These are phyloP conservation scores for Lithosia quadra DNA, from an alignment of 2,888 invertebrate species.

Conservation along the genomic window DNA sequence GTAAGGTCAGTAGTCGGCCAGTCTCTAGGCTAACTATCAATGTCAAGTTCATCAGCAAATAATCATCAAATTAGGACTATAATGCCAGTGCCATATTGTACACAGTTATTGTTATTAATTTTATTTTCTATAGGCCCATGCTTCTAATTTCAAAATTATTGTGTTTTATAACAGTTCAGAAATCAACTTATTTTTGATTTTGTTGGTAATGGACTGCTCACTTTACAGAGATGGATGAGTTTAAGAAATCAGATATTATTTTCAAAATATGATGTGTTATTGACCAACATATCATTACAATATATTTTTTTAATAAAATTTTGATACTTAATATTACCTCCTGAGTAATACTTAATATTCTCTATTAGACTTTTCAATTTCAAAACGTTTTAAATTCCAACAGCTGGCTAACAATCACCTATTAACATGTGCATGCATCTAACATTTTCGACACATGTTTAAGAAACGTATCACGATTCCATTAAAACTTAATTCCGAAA, in stretches of 20 bases:
- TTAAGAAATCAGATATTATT: too few species aligned
- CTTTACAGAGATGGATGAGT: neutral
- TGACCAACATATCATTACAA: neutral
- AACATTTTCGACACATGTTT: neutral
- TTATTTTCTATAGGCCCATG: neutral
- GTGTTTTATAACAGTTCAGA: neutral
- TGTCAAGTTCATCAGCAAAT: neutral
- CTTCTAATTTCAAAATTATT: neutral
- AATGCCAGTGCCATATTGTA: neutral
- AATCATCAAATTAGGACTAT: neutral
- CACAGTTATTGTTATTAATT: neutral
- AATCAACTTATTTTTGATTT: neutral
- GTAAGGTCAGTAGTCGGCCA: neutral
- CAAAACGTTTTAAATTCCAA: neutral
- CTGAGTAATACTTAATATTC: too few species aligned
- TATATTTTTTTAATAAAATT: neutral
- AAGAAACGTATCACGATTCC: constrained; percentile 14
- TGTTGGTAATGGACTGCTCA: too few species aligned
- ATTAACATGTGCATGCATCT: neutral
- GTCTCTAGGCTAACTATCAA: neutral
- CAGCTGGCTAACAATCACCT: neutral
- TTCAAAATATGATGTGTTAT: too few species aligned
- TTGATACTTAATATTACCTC: neutral
- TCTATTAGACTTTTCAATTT: too few species aligned
- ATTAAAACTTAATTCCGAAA: constrained; percentile 24